Evolutionary conservation across 30 jellyfish, hydroid and myxozoan genomes (phyloP), one percentile per base, ranked within the genome.

Genomic region (Aurelia sp.): DNA sequence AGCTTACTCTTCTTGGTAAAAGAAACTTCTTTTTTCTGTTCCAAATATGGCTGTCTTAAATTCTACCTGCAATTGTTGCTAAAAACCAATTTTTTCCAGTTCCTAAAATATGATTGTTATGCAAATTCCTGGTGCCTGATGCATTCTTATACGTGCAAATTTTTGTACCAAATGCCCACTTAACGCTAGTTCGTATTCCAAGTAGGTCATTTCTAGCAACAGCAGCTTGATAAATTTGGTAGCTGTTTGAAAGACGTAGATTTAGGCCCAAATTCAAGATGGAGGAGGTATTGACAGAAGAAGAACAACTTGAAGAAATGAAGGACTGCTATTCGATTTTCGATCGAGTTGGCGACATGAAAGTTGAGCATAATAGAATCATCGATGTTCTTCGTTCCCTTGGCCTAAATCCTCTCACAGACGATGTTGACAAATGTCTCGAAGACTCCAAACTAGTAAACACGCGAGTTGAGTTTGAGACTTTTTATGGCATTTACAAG

Each of bases 401-500:
- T 24, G 98, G 98, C 24, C 79, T 87, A 47, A 92, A 92, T 57
- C 98, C 98, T 12, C 61, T 92, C 72, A 66, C 92, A 8, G 67
- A 30, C 22, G 98, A 92, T 13, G 98, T 92, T 13, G 81, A 74
- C 61, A 92, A 92, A 90, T 78, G 89, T 52, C 50, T 81, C 78
- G 75, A 89, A 51, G 99, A 89, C 33, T 94, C 99, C 67, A 72
- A 85, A 6, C 87, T 94, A 2, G 84, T 72, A 47, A 81, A 82
- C 70, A 86, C 87, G 75, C 92, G 99, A n/a, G 81, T 94, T 27
- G 99, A 89, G 19, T 83, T 94, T 60, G 99, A 94, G 74, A 85
- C 97, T 9, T 94, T 94, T 75, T 85, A 89, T 60, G 83, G 88
- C 50, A 90, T 94, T 18, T 94, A 94, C 86, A 88, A 75, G 77